Percentiles rank a stretch among this genome's conserved stretches.
Evolutionary conservation across 2,113 vertebrate species (phyloP).

Genomic region (Forbesichthys agassizii): DNA sequence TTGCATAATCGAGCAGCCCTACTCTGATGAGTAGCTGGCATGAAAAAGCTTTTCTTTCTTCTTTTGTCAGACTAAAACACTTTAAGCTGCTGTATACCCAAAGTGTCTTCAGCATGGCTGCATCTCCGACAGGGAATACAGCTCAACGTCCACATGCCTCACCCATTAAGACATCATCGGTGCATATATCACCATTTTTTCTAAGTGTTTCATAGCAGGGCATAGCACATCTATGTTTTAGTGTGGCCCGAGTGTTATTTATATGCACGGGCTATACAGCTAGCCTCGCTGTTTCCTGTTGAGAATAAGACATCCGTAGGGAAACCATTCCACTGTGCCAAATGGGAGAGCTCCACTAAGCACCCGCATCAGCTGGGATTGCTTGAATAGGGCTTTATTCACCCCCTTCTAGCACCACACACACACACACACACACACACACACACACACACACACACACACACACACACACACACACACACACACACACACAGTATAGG

Average conservation of each 20-base stretch:
- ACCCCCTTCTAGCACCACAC: neutral
- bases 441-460: neutral
- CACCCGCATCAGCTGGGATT: slow-evolving; percentile 68
- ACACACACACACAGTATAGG: slow-evolving; percentile 4
- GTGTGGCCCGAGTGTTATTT: slow-evolving; percentile 58
- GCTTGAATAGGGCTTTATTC: slow-evolving; percentile 71
- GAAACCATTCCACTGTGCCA: slow-evolving; percentile 66
- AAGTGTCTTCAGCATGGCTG: slow-evolving; percentile 43
- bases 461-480: neutral
- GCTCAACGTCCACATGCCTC: slow-evolving; percentile 49
- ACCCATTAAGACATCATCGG: slow-evolving; percentile 58
- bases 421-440: too few species aligned
- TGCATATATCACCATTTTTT: slow-evolving; percentile 56
- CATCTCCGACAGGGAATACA: slow-evolving; percentile 30
- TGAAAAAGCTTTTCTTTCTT: too few species aligned
- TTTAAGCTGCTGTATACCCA: neutral
- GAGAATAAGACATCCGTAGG: slow-evolving; percentile 70
- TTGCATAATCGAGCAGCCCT: too few species aligned
- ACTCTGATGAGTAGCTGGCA: neutral
- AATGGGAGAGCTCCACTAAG: slow-evolving; percentile 57
- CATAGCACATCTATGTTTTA: slow-evolving; percentile 59
- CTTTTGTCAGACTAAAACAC: neutral
- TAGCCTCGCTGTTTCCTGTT: slow-evolving; percentile 67
- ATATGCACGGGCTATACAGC: slow-evolving; percentile 55
- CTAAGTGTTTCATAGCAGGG: slow-evolving; percentile 49